Evolutionary conservation across 53 echinoderm and acorn worm genomes (phyloP).

Genomic region (Temnopleurus reevesii): DNA sequence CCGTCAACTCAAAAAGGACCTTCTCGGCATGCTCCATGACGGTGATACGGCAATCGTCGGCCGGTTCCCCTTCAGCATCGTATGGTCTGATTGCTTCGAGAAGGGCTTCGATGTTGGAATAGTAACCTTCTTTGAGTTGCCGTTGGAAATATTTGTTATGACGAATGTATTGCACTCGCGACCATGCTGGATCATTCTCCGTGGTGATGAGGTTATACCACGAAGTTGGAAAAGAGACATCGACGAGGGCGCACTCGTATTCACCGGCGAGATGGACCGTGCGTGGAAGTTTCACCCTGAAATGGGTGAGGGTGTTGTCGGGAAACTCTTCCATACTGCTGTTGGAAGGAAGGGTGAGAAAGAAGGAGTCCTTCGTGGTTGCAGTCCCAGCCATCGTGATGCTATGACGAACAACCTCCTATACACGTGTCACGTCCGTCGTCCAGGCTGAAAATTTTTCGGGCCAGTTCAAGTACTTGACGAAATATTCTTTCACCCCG

Average conservation of each 20-base stretch:
- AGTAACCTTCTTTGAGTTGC: too few species aligned
- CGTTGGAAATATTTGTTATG: too few species aligned
- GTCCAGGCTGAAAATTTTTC: constrained; percentile 9
- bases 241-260: constrained; percentile 39
- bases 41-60: background rate
- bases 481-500: constrained; percentile 21
- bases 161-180: background rate
- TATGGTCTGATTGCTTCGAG: too few species aligned
- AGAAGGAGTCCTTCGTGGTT: constrained; percentile 44
- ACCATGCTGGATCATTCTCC: background rate
- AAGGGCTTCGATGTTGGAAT: too few species aligned
- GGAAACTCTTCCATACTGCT: constrained; percentile 45
- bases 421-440: background rate
- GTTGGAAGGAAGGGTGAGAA: constrained; percentile 57
- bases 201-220: constrained; percentile 47
- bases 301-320: constrained; percentile 53
- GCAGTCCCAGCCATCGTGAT: background rate
- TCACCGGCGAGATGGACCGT: background rate
- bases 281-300: constrained; percentile 12
- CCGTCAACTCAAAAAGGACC: background rate
- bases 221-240: constrained; percentile 43
- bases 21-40: background rate
- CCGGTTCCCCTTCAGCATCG: background rate
- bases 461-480: constrained; percentile 33
- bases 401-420: background rate